Conservation (phyloP, 2,113 vertebrate species). For the Boulengerochromis microlepis region DNA sequence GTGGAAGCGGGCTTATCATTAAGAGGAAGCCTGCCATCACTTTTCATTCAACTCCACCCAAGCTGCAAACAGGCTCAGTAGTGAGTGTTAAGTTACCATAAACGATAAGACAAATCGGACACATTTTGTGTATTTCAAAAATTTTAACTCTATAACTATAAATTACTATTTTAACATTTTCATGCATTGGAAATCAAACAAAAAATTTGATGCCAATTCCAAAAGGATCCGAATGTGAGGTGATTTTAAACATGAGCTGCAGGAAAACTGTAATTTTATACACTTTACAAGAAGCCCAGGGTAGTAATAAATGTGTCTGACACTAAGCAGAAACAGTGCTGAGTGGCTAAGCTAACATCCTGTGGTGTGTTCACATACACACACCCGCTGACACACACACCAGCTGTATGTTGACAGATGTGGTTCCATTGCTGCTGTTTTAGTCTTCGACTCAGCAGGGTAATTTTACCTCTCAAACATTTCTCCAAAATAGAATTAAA, state of each 20-base stretch:
- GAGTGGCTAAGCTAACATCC: conserved; percentile 69
- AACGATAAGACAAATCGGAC: not conserved
- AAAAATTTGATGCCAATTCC: not conserved
- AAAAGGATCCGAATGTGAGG: not conserved
- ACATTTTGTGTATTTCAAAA: not conserved
- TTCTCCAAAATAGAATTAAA: not conserved
- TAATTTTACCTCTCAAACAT: not conserved
- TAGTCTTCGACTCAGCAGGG: not conserved
- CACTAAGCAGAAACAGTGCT: conserved; percentile 41
- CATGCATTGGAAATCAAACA: not conserved
- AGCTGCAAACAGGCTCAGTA: not conserved
- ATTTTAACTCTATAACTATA: not conserved
- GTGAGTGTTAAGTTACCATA: not conserved
- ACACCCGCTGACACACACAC: not conserved
- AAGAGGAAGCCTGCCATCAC: not conserved
- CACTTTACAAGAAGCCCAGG: not conserved
- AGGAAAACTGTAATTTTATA: not conserved
- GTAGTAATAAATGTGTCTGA: conserved; percentile 17
- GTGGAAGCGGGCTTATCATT: not conserved
- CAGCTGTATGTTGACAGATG: conserved; percentile 1
- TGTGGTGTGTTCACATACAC: conserved; percentile 11
- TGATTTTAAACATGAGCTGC: not conserved
- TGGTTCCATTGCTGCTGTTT: not conserved
- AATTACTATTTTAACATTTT: not conserved
- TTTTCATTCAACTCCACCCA: not conserved